phyloP scores from a whole-genome alignment of 2,888 invertebrate genomes.

The Dinocampus coccinellae region DNA sequence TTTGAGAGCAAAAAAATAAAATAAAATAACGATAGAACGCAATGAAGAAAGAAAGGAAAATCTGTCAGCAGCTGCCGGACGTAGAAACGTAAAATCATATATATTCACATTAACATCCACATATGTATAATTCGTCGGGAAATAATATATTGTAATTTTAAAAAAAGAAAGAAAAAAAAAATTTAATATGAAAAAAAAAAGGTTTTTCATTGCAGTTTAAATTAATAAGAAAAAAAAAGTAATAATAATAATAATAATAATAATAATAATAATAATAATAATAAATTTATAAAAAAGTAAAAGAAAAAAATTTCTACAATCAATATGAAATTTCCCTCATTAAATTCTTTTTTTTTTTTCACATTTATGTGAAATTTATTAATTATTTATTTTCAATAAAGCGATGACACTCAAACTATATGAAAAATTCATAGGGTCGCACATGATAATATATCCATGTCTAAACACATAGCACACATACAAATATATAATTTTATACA shows the following conservation, averaged over 20 bases:
- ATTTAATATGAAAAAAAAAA: too few species aligned
- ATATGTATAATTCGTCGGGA: background rate
- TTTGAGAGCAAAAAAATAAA: constrained; percentile 32
- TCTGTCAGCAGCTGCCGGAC: constrained; percentile 58
- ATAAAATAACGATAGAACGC: constrained; percentile 46
- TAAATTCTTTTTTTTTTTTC: background rate
- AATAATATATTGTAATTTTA: background rate
- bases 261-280: too few species aligned
- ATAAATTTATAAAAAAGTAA: too few species aligned
- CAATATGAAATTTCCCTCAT: background rate
- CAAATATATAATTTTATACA: background rate
- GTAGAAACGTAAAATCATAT: background rate
- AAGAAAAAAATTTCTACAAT: background rate
- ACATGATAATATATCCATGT: background rate
- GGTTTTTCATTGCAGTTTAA: too few species aligned
- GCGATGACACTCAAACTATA: background rate
- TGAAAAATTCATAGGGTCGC: background rate
- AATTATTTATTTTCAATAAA: background rate
- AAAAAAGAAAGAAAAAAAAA: background rate
- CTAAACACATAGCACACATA: background rate
- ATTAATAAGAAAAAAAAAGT: too few species aligned
- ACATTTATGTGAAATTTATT: background rate
- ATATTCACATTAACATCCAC: background rate
- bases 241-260: too few species aligned
- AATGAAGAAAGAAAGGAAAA: constrained; percentile 47